Base-by-base conservation (phyloP, 30 jellyfish, hydroid and myxozoan species). In the Haliclystus octoradiatus region DNA sequence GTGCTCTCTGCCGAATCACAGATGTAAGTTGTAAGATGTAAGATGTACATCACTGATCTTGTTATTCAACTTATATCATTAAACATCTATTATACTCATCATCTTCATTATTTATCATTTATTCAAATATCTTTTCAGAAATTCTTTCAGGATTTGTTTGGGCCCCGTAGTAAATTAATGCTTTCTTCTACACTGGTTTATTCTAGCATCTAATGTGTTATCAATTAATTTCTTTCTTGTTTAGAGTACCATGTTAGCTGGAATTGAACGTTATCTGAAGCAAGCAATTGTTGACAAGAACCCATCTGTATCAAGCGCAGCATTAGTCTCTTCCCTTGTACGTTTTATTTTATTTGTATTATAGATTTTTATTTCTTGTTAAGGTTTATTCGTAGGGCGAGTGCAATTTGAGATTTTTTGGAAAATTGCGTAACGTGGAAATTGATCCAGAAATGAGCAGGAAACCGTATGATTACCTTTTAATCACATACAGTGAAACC, bases 281-380 rank as follows among this genome's bases (percentile, higher is more conserved):
- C 99, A 92, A 60, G 95, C 99, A n/a, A 92, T 92, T 60, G 99
- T 92, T 50, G 95, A 92, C 89, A 92, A 80, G 57, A 82, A 92
- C 34, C 72, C 94, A 1, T 40, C 89, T 14, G 95, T 82, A 1
- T 68, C 99, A 22, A 82, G 96, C 69, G 96, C 99, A 7, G 94
- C 99, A 5, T 84, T 92, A 3, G 99, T 92, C 49, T 92, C 99
- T 0, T 78, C 99, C 13, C 62, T 82, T 71, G 97, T 88, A 74
- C 63, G 94, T 68, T 0, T 5, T 19, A 40, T 19, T 9, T 40
- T 40, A 5, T 19, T 40, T 40, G 57, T 40, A 40, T 9, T n/a
- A n/a, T n/a, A n/a, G n/a, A n/a, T n/a, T n/a, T n/a, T n/a, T 66
- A 2, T 33, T 0, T 19, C 7, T 34, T 29, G 27, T 65, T 30